These are phyloP conservation scores for Misgurnus mizolepis DNA, from an alignment of 2,113 vertebrate genomes.

Conservation along the genomic window DNA sequence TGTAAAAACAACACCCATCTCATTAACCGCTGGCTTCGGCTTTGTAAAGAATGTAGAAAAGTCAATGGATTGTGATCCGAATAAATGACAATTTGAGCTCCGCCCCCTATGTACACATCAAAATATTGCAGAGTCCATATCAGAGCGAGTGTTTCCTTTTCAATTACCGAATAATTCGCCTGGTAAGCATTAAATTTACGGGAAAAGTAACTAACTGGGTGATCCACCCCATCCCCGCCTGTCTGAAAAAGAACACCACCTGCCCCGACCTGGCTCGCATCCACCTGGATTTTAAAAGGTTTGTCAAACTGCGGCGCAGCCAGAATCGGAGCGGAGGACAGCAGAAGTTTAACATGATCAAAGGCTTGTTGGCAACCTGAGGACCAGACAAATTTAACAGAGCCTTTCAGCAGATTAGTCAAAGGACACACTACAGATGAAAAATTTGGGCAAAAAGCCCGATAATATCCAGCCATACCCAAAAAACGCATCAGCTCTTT, in stretches of 20 bases:
- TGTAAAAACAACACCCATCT: not conserved
- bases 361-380: too few species aligned
- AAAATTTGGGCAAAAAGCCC: not conserved
- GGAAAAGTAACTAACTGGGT: conserved; percentile 29
- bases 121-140: conserved; percentile 5
- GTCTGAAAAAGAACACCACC: not conserved
- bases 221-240: not conserved
- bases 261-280: not conserved
- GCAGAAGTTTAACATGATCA: not conserved
- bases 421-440: not conserved
- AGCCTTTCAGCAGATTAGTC: not conserved
- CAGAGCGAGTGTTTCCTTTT: conserved; percentile 8
- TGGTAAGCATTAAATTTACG: conserved; percentile 2
- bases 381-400: not conserved
- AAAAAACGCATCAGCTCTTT: not conserved
- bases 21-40: not conserved
- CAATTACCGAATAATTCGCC: not conserved
- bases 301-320: not conserved
- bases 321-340: not conserved
- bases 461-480: not conserved
- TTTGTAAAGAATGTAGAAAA: not conserved
- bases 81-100: not conserved
- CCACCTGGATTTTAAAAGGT: not conserved
- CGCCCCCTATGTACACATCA: conserved; percentile 3
- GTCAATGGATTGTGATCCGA: conserved; percentile 20